Evolutionary conservation across 2,797 vertebrate genomes (phyloP), one percentile per base, ranked within the genome.

Genomic region (Atherinosoma microstoma): DNA sequence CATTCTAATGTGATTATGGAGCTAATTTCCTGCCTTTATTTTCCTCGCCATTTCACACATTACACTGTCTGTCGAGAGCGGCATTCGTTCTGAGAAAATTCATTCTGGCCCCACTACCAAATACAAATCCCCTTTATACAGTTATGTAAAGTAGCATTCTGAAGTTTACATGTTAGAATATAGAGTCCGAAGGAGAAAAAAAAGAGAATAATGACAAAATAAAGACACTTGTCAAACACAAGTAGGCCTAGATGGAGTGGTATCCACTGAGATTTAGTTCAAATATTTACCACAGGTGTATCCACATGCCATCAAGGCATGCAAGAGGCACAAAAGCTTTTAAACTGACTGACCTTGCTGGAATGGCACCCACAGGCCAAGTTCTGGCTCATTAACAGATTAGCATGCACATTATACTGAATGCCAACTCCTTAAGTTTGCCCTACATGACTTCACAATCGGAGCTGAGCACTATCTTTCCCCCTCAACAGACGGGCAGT

Each of bases 1-100:
- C 95, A 93, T 84, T 85, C 95, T 98, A 97, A 98, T 95, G 95
- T 80, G 94, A 98, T 97, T 97, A 97, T 94, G 93, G 89, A 95
- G 94, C 95, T 96, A 95, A 97, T 97, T 98, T 97, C 96, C 97
- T 95, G 95, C 94, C 95, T 82, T 95, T 95, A 93, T 93, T 95
- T 96, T 95, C 94, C 93, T 93, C 89, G 84, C 89, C 91, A 94
- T 95, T 96, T 96, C 95, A 96, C 95, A 95, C 95, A 93, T 96
- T 96, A 96, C 89, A 94, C 91, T 91, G 91, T 89, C 84, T 87
- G 78, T 89, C 93, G 87, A 93, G 86, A 87, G 85, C 72, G 67
- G 74, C 82, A 42, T 67, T 84, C 59, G 61, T 78, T 78, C 63
- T 34, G 7, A 42, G 15, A 64, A 73, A 78, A 60, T 69, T 66